Percentiles rank a stretch among this genome's conserved stretches.
These are phyloP conservation scores for Shinisaurus crocodilurus DNA, from an alignment of 2,113 vertebrate species.

Conservation along the genomic window DNA sequence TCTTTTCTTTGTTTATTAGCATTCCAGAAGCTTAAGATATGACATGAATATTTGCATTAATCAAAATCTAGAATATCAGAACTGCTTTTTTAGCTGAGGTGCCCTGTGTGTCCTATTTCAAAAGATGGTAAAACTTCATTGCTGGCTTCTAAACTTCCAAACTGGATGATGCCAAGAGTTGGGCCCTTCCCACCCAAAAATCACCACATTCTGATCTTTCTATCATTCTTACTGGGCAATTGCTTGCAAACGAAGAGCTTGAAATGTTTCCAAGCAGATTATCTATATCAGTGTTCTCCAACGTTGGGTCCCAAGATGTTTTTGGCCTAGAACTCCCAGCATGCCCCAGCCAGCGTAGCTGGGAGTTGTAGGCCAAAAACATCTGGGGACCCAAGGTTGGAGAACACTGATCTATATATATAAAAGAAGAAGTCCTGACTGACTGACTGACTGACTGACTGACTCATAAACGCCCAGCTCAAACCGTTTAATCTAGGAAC, in stretches of 20 bases:
- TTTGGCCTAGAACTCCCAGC: too few relatives aligned
- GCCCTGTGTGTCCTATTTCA: slow-evolving; percentile 25
- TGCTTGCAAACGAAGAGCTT: slow-evolving; percentile 33
- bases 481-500: too few relatives aligned
- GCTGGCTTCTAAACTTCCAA: slow-evolving; percentile 41
- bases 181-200: not conserved
- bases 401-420: too few relatives aligned
- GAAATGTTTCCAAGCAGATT: slow-evolving; percentile 18
- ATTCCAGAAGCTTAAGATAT: slow-evolving; percentile 45
- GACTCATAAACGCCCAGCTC: too few relatives aligned
- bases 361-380: too few relatives aligned
- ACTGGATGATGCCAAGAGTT: slow-evolving; percentile 33
- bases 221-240: not conserved
- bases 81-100: not conserved
- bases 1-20: slow-evolving; percentile 29
- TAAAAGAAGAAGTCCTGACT: too few relatives aligned
- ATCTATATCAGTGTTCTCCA: too few relatives aligned
- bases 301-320: too few relatives aligned
- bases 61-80: slow-evolving; percentile 31
- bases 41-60: not conserved
- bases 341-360: too few relatives aligned
- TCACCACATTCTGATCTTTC: slow-evolving; percentile 25
- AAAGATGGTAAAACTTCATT: not conserved
- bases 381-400: too few relatives aligned
- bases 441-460: too few relatives aligned